Percentiles rank a stretch among this genome's conserved stretches.
These are phyloP conservation scores for Sceloporus undulatus DNA, from an alignment of 2,113 vertebrate genomes.

Conservation along the genomic window DNA sequence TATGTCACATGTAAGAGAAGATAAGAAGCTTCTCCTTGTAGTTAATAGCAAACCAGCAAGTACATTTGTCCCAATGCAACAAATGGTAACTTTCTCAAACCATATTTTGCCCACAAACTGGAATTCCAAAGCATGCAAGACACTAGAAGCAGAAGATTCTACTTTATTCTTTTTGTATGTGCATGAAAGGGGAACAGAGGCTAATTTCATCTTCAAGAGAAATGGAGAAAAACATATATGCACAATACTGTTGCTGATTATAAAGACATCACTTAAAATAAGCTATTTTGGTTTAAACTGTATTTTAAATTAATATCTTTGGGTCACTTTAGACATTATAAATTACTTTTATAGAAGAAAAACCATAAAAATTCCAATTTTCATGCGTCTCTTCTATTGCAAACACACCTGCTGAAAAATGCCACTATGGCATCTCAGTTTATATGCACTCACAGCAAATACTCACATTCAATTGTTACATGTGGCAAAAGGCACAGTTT, in stretches of 20 bases:
- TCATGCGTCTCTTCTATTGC: neutral
- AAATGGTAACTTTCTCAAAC: neutral
- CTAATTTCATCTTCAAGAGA: neutral
- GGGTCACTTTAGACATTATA: neutral
- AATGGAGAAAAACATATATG: neutral
- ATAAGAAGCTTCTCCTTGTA: neutral
- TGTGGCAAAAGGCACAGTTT: too few species aligned
- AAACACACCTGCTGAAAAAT: neutral
- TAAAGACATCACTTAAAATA: neutral
- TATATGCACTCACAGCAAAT: neutral
- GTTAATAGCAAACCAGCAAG: neutral
- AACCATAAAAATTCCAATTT: neutral
- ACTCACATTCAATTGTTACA: neutral
- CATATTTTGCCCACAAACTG: neutral
- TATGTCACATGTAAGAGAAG: neutral
- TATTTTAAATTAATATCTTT: neutral
- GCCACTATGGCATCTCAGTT: neutral
- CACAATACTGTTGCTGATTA: neutral
- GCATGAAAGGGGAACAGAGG: neutral
- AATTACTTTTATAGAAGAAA: neutral
- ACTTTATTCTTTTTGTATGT: neutral
- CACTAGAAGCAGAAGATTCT: neutral
- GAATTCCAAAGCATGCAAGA: neutral
- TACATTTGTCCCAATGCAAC: neutral
- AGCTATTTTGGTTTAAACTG: neutral